Evolutionary conservation across 2,113 vertebrate genomes (phyloP), one percentile per base, ranked within the genome.

Genomic region (Myocastor coypus): DNA sequence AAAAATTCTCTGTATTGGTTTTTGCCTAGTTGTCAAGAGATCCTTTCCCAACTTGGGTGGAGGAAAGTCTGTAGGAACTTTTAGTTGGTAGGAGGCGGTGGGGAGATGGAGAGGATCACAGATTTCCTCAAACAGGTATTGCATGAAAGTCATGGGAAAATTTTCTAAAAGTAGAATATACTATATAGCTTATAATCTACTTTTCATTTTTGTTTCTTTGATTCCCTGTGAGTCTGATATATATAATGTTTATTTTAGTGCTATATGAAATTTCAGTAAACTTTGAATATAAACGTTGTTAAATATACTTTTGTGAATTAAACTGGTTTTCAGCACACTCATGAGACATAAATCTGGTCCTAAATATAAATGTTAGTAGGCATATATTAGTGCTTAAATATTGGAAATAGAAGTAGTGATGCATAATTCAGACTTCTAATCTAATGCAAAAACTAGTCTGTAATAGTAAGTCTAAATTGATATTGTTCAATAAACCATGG

Each of bases 401-500:
- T 86, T 85, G 94, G 50, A 94, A 88, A 80, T 66, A 66, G 57
- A 92, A 96, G 28, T 82, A 77, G 84, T 84, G 83, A 92, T 91
- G 63, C 3, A 92, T 57, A 92, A 94, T 93, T 87, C 16, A 87
- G 83, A 87, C 20, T 89, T 37, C 69, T 92, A 82, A 95, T 68
- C 22, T 86, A 89, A 94, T 71, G 81, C 57, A 83, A 80, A 94
- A 81, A 84, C 5, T 17, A 73, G 37, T n/a, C 32, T 87, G 97
- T 87, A 77, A 87, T 37, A 85, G 80, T 94, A 69, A 96, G 96
- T 98, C 73, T 98, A 97, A 97, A 98, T 92, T 97, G 97, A 95
- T 91, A 28, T 87, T 97, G 87, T 97, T 97, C 97, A 97, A 98
- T 96, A 98, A 98, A 91, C 46, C 40, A 46, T 93, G 86, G 87